Conservation (phyloP, 2,113 vertebrate genomes). For the Chascanopsetta lugubris region DNA sequence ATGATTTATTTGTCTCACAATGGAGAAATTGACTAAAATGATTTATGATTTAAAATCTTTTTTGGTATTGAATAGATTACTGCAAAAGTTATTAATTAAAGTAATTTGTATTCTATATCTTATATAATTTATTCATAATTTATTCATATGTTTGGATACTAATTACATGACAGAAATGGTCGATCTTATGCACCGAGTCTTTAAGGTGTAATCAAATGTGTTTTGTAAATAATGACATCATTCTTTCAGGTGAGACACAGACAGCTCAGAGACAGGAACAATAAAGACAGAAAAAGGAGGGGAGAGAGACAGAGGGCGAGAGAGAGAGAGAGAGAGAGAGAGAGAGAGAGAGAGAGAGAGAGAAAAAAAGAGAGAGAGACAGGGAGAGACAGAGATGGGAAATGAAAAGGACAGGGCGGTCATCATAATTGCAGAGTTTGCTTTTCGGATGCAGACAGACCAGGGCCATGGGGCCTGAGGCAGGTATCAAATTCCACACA, state of each 20-base stretch:
- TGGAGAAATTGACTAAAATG: too few species aligned
- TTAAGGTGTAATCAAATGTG: conserved; percentile 7
- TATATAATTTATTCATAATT: too few species aligned
- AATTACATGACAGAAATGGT: too few species aligned
- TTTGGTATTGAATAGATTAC: too few species aligned
- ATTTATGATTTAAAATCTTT: too few species aligned
- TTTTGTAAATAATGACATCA: neutral
- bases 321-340: conserved; percentile 24
- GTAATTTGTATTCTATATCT: too few species aligned
- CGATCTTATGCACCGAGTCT: neutral
- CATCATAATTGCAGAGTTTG: conserved; percentile 80
- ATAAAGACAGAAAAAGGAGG: conserved; percentile 23
- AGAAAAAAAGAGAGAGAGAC: conserved; percentile 8
- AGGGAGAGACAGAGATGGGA: conserved; percentile 60
- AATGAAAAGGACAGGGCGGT: conserved; percentile 79
- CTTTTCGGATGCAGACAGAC: conserved; percentile 80
- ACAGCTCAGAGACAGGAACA: too few species aligned
- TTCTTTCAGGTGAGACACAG: conserved; percentile 21
- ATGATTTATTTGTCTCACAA: too few species aligned
- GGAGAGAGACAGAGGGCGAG: conserved; percentile 8
- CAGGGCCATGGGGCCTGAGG: conserved; percentile 74
- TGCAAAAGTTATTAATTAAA: too few species aligned
- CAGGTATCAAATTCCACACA: conserved; percentile 73
- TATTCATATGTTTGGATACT: too few species aligned
- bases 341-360: conserved; percentile 7